These are phyloP conservation scores for Agrotis segetum DNA, from an alignment of 2,888 invertebrate genomes.

Conservation along the genomic window DNA sequence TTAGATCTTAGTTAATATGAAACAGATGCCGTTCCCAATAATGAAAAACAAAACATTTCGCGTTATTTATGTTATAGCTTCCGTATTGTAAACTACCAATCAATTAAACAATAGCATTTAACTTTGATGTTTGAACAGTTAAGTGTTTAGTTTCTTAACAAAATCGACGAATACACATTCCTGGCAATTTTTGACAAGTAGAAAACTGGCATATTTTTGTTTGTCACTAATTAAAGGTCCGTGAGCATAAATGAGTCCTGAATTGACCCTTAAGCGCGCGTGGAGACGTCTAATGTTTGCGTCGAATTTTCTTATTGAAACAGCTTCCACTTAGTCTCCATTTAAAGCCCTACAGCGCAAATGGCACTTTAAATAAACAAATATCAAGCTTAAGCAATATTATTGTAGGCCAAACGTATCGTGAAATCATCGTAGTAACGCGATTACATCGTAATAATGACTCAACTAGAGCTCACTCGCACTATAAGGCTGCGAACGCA, in stretches of 20 bases:
- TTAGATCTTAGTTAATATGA: slow-evolving; percentile 50
- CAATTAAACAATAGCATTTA: slow-evolving; percentile 59
- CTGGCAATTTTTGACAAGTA: slow-evolving; percentile 16
- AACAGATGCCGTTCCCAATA: slow-evolving; percentile 41
- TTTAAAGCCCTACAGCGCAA: neutral
- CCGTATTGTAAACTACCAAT: slow-evolving; percentile 48
- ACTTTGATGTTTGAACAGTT: slow-evolving; percentile 55
- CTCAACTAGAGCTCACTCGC: slow-evolving; percentile 60
- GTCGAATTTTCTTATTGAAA: no score
- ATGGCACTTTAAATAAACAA: slow-evolving; percentile 21
- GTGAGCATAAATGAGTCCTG: no score
- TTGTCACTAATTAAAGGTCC: no score
- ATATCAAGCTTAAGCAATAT: slow-evolving; percentile 25
- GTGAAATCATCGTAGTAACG: slow-evolving; percentile 42
- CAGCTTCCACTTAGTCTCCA: no score
- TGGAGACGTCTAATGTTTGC: no score
- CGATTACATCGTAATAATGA: slow-evolving; percentile 66
- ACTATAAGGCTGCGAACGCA: slow-evolving; percentile 60
- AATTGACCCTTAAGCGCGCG: no score
- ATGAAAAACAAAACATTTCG: slow-evolving; percentile 36
- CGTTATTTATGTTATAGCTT: slow-evolving; percentile 53
- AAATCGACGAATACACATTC: slow-evolving; percentile 16
- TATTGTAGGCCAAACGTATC: slow-evolving; percentile 46
- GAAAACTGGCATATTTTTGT: no score
- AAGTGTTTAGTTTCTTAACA: slow-evolving; percentile 31